phyloP scores from a whole-genome alignment of 2,113 vertebrate species.

The Pogonocichla stellata region DNA sequence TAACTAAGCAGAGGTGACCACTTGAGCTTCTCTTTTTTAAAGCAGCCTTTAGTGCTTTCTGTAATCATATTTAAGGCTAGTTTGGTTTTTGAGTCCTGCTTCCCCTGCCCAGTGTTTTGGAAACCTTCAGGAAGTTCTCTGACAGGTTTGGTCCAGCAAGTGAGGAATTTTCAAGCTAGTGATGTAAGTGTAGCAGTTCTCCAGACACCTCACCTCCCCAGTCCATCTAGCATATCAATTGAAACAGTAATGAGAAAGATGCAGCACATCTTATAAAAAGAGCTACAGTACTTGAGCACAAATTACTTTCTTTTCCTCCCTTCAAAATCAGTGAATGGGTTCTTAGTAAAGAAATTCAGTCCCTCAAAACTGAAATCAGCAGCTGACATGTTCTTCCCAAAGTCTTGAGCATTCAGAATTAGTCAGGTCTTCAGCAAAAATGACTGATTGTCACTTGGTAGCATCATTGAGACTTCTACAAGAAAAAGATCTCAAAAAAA shows the following conservation, averaged over 20 bases:
- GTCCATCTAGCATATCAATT: not conserved
- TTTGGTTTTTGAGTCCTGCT: not conserved
- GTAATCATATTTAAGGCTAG: not conserved
- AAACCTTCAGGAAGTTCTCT: not conserved
- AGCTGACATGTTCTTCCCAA: not conserved
- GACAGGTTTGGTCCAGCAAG: not conserved
- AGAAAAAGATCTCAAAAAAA: not conserved
- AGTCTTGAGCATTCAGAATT: not conserved
- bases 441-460: not conserved
- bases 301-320: not conserved
- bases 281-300: not conserved
- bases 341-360: not conserved
- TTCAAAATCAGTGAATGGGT: not conserved
- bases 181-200: not conserved
- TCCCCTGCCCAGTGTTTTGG: rapidly evolving
- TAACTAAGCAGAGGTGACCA: not conserved
- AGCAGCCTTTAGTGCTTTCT: not conserved
- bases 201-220: not conserved
- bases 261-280: not conserved
- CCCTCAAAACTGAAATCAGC: not conserved
- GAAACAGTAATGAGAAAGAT: not conserved
- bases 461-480: not conserved
- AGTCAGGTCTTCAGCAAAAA: not conserved
- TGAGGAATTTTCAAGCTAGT: not conserved
- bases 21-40: not conserved